Conservation (phyloP, 2,797 vertebrate genomes). For the Vireo griseus region DNA sequence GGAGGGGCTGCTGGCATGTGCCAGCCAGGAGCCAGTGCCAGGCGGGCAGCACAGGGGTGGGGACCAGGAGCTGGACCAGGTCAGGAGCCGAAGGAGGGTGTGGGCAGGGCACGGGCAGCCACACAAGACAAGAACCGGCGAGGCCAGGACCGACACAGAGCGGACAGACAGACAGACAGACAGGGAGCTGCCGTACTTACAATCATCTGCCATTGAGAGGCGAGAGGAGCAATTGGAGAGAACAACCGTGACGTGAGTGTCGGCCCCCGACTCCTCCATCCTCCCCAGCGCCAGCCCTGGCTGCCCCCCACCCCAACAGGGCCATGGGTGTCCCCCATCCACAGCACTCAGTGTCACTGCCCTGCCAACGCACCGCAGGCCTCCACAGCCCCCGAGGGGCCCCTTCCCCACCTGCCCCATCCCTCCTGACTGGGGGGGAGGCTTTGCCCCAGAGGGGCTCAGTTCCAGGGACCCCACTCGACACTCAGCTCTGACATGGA, state of each 20-base stretch:
- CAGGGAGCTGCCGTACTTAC: constrained; percentile 93
- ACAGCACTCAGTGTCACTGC: fast-evolving
- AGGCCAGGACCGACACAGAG: constrained; percentile 79
- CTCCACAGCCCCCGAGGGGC: background rate
- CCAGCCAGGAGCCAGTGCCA: constrained; percentile 26
- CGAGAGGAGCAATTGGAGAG: constrained; percentile 85
- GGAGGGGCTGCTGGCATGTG: background rate
- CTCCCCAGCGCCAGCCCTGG: background rate
- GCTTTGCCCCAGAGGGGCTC: background rate
- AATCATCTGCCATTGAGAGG: constrained; percentile 91
- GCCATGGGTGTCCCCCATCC: background rate
- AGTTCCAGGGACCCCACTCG: background rate
- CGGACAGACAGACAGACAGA: constrained; percentile 89
- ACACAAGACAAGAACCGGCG: constrained; percentile 82
- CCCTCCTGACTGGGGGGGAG: background rate
- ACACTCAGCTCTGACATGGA: fast-evolving
- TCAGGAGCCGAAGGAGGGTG: background rate
- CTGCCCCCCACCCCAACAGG: background rate
- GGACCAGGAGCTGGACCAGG: background rate
- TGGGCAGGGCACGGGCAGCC: constrained; percentile 75
- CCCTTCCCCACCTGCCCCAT: background rate
- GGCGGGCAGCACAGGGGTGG: constrained; percentile 39
- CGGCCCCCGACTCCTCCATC: background rate
- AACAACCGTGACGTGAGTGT: constrained; percentile 69
- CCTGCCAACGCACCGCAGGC: background rate